These are phyloP conservation scores for Epinotia bilunana DNA, from an alignment of 2,888 invertebrate genomes.

Conservation along the genomic window DNA sequence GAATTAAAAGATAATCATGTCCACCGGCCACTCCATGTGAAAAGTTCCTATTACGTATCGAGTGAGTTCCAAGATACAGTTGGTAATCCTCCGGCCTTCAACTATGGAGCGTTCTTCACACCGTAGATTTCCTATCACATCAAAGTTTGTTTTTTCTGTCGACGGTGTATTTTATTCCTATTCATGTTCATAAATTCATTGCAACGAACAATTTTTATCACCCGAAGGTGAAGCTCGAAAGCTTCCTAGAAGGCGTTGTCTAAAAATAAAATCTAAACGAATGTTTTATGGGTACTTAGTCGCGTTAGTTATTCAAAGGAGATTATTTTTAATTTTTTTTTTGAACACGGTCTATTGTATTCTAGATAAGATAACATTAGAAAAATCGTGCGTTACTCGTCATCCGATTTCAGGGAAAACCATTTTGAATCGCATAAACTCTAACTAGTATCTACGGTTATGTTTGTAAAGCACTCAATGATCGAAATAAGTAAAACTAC, in stretches of 20 bases:
- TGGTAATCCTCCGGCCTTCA: constrained; percentile 38
- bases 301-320: constrained; percentile 1
- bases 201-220: not conserved
- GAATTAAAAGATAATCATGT: constrained; percentile 20
- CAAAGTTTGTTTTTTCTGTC: constrained; percentile 17
- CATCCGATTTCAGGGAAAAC: too few species aligned
- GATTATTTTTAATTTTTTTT: constrained; percentile 28
- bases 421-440: too few species aligned
- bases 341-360: constrained; percentile 16
- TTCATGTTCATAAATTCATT: constrained; percentile 17
- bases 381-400: too few species aligned
- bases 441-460: too few species aligned
- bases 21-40: not conserved
- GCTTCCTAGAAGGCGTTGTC: constrained; percentile 18
- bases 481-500: too few species aligned
- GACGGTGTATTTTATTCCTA: constrained; percentile 24
- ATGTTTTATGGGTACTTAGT: constrained; percentile 27
- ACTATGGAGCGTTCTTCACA: constrained; percentile 17
- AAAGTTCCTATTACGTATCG: constrained; percentile 10
- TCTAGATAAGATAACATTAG: too few species aligned
- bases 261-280: constrained; percentile 34
- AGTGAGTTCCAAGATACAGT: constrained; percentile 24
- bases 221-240: too few species aligned
- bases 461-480: too few species aligned
- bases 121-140: constrained; percentile 30